Evolutionary conservation across 2,888 invertebrate genomes (phyloP).

Genomic region (Hirtodrosophila histrioides): DNA sequence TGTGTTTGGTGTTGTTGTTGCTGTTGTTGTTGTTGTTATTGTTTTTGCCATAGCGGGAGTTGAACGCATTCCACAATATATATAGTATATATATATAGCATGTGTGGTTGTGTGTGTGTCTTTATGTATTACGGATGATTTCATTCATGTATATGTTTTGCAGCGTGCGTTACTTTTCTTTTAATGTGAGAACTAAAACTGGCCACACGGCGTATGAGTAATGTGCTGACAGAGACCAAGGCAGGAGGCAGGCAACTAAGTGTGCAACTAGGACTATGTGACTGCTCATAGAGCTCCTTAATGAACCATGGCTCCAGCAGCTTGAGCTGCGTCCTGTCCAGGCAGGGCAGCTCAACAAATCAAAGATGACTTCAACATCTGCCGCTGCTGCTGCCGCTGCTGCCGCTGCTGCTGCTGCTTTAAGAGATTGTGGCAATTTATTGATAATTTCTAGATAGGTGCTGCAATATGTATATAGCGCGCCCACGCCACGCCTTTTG

Average conservation of each 20-base stretch:
- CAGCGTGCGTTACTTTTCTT: conserved; percentile 22
- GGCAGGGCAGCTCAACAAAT: too few species aligned
- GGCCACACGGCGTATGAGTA: conserved; percentile 69
- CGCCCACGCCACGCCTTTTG: conserved; percentile 65
- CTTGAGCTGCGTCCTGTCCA: too few species aligned
- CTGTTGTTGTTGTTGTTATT: conserved; percentile 41
- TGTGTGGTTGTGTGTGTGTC: conserved; percentile 26
- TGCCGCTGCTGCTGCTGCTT: too few species aligned
- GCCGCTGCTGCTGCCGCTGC: too few species aligned
- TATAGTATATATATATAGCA: neutral
- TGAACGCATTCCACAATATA: conserved; percentile 71
- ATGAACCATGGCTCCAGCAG: too few species aligned
- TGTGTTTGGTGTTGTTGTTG: conserved; percentile 28
- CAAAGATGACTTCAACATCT: too few species aligned
- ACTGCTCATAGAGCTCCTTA: too few species aligned
- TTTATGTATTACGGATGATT: conserved; percentile 70
- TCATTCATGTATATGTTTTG: conserved; percentile 60
- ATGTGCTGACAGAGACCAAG: conserved; percentile 40
- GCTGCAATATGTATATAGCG: neutral
- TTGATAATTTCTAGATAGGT: too few species aligned
- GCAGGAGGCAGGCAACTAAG: neutral
- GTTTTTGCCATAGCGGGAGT: conserved; percentile 43
- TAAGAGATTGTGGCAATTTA: too few species aligned
- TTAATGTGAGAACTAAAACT: conserved; percentile 17
- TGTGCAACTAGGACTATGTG: too few species aligned